A percentile compares a stretch with the other conserved stretches of the same genome.
phyloP scores from a whole-genome alignment of 2,888 invertebrate species.

The Plebejus anna region DNA sequence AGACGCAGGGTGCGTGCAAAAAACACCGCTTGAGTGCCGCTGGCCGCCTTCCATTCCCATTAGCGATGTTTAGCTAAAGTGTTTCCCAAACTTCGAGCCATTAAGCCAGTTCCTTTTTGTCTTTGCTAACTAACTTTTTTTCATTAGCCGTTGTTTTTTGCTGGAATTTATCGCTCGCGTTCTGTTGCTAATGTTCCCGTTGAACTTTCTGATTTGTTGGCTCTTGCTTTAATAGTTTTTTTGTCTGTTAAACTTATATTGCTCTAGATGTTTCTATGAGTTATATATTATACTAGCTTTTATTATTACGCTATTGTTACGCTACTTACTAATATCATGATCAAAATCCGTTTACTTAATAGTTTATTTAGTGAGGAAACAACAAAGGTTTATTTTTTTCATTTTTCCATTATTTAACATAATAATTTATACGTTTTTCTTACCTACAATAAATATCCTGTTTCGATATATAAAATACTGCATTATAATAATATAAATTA shows the following conservation, averaged over 20 bases:
- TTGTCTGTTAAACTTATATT: neutral
- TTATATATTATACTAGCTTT: neutral
- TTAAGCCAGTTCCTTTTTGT: constrained; percentile 69
- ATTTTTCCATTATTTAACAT: too few species aligned
- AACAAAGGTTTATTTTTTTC: too few species aligned
- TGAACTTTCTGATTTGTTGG: constrained; percentile 20
- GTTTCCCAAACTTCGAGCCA: constrained; percentile 74
- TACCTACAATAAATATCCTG: too few species aligned
- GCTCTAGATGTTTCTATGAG: neutral
- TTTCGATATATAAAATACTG: too few species aligned
- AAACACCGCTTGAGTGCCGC: constrained; percentile 57
- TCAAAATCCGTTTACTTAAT: too few species aligned
- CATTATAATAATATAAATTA: too few species aligned
- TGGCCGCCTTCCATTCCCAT: constrained; percentile 78
- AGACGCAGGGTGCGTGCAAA: constrained; percentile 56
- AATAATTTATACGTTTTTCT: too few species aligned
- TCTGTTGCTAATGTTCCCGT: constrained; percentile 32
- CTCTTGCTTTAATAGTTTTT: neutral
- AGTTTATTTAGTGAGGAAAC: too few species aligned
- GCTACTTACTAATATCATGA: too few species aligned
- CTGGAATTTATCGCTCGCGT: constrained; percentile 36
- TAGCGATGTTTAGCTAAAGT: constrained; percentile 78
- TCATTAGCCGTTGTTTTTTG: constrained; percentile 65
- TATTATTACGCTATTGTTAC: neutral
- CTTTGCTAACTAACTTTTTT: constrained; percentile 66